Conservation (phyloP, 2,888 invertebrate genomes). For the Tromatobia lineatoria region DNA sequence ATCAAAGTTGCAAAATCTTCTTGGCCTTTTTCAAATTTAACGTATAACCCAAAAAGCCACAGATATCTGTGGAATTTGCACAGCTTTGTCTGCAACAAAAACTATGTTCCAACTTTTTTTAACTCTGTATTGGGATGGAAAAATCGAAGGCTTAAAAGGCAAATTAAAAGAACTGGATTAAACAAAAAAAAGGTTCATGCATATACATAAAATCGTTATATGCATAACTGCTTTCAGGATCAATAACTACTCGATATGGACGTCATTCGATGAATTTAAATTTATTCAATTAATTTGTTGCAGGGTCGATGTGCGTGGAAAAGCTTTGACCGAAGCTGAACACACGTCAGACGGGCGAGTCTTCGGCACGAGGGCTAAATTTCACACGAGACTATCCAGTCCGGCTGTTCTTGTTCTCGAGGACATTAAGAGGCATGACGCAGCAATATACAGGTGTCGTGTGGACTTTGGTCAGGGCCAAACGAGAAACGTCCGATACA, state of each 20-base stretch:
- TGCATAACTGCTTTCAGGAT: slow-evolving; percentile 11
- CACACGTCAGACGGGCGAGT: slow-evolving; percentile 95
- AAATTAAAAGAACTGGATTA: not conserved
- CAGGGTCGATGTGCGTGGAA: slow-evolving; percentile 96
- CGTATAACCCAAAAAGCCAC: too few relatives aligned
- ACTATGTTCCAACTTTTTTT: too few relatives aligned
- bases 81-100: too few relatives aligned
- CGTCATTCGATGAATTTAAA: slow-evolving; percentile 4
- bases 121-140: not conserved
- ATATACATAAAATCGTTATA: slow-evolving; percentile 3
- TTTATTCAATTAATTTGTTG: slow-evolving; percentile 80
- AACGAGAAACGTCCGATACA: slow-evolving; percentile 95
- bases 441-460: slow-evolving; percentile 95
- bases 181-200: not conserved
- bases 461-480: slow-evolving; percentile 96
- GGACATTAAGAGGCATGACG: slow-evolving; percentile 94
- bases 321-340: slow-evolving; percentile 91
- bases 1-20: too few relatives aligned
- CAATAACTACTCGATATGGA: slow-evolving; percentile 9
- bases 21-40: too few relatives aligned
- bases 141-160: slow-evolving; percentile 15
- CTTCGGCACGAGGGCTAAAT: slow-evolving; percentile 95
- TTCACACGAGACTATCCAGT: slow-evolving; percentile 90
- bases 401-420: slow-evolving; percentile 94
- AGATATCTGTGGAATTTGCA: too few relatives aligned